Base-by-base conservation (phyloP, 2,797 vertebrate genomes). In the Podarcis siculus region DNA sequence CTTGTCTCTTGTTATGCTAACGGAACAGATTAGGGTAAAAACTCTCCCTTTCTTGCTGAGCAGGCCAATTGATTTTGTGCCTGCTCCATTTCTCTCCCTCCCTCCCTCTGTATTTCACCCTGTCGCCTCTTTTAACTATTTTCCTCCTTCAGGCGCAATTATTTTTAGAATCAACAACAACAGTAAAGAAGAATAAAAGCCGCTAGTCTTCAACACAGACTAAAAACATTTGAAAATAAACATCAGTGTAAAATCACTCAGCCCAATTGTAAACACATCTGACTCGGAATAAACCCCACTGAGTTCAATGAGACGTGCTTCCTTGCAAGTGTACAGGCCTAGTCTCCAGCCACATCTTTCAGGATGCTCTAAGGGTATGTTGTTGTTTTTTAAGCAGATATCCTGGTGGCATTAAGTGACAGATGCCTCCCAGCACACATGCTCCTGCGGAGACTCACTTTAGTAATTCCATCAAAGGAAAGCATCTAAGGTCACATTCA, bases 1-100 rank as follows among this genome's bases (percentile, higher is more conserved):
- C 94, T 93, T 95, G 95, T 94, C 95, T 95, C 95, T 97, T 97
- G 96, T 97, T 95, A 97, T 97, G 97, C 95, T 96, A 97, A 97
- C 95, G 42, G 91, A 96, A 94, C 94, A 96, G 96, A 97, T 97
- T 96, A 97, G 95, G 93, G 95, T 92, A 94, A 94, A 97, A 96
- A 95, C 95, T 95, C 96, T 96, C 96, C 95, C 95, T 94, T 95
- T 93, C 94, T 94, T 93, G 92, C 89, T 94, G 94, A 95, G 93
- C 95, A 95, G 92, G 94, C 95, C 94, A 95, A 94, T 95, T 94
- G 92, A 96, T 96, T 64, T 64, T 95, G 94, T 95, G 92, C 90
- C 95, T 23, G 86, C 95, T 95, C 93, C 93, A 90, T 94, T 95
- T 39, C 94, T 94, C 90, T 85, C 92, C 39, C 66, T 61, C 69